Percentiles rank a stretch among this genome's conserved stretches.
Evolutionary conservation across 2,888 invertebrate species (phyloP).

Genomic region (Dynastes maya): DNA sequence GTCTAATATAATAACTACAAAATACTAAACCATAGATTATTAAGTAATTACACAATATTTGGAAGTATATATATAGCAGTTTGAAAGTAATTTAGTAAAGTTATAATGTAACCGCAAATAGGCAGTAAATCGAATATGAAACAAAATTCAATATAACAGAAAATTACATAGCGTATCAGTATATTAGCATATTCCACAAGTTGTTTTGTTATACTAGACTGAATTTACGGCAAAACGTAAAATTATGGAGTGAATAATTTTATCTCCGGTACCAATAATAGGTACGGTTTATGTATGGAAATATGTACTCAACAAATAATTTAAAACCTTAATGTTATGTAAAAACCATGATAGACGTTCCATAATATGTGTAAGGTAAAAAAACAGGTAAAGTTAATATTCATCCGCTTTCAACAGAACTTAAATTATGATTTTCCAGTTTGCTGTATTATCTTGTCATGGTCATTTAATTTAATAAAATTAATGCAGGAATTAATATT

Average conservation of each 20-base stretch:
- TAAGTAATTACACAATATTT: no score
- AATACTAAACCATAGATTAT: no score
- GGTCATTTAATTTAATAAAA: constrained; percentile 3
- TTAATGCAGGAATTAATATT: background rate
- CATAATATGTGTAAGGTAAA: background rate
- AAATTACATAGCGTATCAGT: background rate
- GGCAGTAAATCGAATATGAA: background rate
- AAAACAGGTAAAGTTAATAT: background rate
- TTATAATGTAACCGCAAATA: background rate
- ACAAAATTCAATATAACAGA: constrained; percentile 1
- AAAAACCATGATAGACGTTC: background rate
- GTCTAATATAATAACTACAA: no score
- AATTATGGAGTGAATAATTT: constrained; percentile 26
- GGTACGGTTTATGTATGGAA: constrained; percentile 9
- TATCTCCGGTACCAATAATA: constrained; percentile 4
- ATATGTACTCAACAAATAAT: constrained; percentile 27
- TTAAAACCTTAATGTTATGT: constrained; percentile 20
- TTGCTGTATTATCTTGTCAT: background rate
- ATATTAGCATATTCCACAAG: constrained; percentile 24
- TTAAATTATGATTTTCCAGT: background rate
- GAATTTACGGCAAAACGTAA: constrained; percentile 24
- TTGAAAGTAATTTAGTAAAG: background rate
- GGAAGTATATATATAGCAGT: background rate
- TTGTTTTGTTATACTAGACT: constrained; percentile 15
- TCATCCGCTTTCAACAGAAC: background rate